Evolutionary conservation across 2,797 vertebrate species (phyloP).

Genomic region (Sebastiscus tertius): DNA sequence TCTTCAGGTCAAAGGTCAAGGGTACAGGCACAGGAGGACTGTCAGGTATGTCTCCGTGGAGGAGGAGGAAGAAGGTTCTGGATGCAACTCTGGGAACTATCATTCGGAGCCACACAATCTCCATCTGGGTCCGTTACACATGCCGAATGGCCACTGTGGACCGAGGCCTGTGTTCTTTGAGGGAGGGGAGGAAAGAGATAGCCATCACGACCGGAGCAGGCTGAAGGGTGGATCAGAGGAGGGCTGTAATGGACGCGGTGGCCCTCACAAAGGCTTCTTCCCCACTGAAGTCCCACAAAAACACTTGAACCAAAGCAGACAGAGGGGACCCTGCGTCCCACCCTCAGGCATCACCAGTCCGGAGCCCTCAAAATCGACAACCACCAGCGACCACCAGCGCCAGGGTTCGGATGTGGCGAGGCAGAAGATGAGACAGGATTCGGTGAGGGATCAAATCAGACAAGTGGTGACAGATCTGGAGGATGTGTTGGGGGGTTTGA

Average conservation of each 20-base stretch:
- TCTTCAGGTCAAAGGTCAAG: constrained; percentile 80
- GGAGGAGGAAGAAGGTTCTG: constrained; percentile 57
- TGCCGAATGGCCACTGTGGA: constrained; percentile 72
- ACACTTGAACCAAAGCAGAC: constrained; percentile 66
- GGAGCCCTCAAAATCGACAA: constrained; percentile 21
- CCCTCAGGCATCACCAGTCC: constrained; percentile 1
- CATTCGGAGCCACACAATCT: constrained; percentile 43
- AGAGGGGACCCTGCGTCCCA: constrained; percentile 39
- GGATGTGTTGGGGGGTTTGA: constrained; percentile 85
- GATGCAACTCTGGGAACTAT: constrained; percentile 40
- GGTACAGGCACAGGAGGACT: constrained; percentile 59
- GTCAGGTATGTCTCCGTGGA: constrained; percentile 57
- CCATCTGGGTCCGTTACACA: constrained; percentile 11
- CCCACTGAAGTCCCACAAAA: constrained; percentile 83
- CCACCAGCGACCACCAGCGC: constrained; percentile 11
- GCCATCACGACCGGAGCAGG: constrained; percentile 51
- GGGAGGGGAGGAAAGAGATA: constrained; percentile 64
- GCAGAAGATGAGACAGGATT: constrained; percentile 65
- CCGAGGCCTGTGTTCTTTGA: constrained; percentile 40
- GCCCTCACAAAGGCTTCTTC: constrained; percentile 71
- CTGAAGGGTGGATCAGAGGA: constrained; percentile 64
- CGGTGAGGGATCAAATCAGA: constrained; percentile 84
- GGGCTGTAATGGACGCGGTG: constrained; percentile 59
- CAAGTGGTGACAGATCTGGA: constrained; percentile 86
- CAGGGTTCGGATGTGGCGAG: constrained; percentile 36